Base-by-base conservation (phyloP, 2,113 vertebrate genomes). In the Diadophis punctatus region DNA sequence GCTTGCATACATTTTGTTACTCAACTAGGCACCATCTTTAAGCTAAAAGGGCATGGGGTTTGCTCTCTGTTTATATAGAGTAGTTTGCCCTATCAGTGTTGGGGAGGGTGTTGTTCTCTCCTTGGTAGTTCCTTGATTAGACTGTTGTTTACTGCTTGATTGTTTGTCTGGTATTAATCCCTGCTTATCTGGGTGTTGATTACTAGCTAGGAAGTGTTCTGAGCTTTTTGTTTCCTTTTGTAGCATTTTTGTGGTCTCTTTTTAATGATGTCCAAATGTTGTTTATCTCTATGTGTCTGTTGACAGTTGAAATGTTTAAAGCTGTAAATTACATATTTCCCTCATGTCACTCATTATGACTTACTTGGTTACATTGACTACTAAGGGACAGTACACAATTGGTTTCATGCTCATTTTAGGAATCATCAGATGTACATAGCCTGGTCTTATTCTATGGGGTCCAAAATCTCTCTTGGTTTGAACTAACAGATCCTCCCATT, bases 321-420 rank as follows among this genome's bases (percentile, higher is more conserved):
- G 60, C 86, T 96, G 91, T 94, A 96, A 95, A 97, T 93, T 94
- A 92, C 91, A 96, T 94, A 91, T 74, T 96, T 97, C 95, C 94
- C 93, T 95, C 89, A 86, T 80, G 93, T 93, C 95, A 95, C 96
- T 94, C 0, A 2, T 89, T 93, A 95, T 93, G 94, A 96, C 93
- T 94, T 92, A 94, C 95, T 95, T 87, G 90, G 89, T 74, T 34
- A 74, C n/a, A 74, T 18, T 74, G 30, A 68, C 30, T 14, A n/a
- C 30, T 11, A 74, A 74, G 63, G 14, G n/a, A 34, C 5, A 74
- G 63, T 74, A 34, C 14, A 34, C n/a, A 34, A 34, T n/a, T 0
- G 2, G 5, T 74, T 74, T 74, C n/a, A 18, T 34, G 14, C 16
- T 74, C 68, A 74, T 34, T 58, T 58, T 74, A 74, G n/a, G n/a